Base-by-base conservation (phyloP, 2,797 vertebrate genomes). In the Thamnophis elegans region DNA sequence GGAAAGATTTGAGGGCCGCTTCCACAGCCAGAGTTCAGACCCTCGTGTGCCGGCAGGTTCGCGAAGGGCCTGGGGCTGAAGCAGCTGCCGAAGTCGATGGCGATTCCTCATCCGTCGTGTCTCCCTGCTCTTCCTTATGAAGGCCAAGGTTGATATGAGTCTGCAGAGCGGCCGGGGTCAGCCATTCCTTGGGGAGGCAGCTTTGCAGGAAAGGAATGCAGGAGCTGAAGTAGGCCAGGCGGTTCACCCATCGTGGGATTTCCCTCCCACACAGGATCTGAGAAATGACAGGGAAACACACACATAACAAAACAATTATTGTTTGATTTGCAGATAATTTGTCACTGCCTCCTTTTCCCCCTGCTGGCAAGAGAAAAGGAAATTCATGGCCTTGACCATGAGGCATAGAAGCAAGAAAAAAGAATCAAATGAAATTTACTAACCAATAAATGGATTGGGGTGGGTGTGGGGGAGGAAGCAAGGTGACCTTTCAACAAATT, bases 191-290 rank as follows among this genome's bases (percentile, higher is more conserved):
- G 26, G 99, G 99, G 3, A 99, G 98, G 96, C 99, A 99, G 97
- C 98, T 99, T 98, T 99, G 99, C 93, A 99, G 98, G 96, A 99
- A 99, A 13, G 98, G 99, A 96, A 99, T 98, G 96, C 99, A 99
- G 0, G 99, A 99, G 97, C 99, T 99, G 97, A 99, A 99, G 97
- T 99, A 99, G 2, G 99, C 99, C 97, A 99, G 97, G 51, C 99
- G 98, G 97, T 99, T 99, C 94, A 99, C 99, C 99, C 99, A 99
- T 91, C 98, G 98, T 0, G 99, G 99, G 92, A 98, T 99, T 95
- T 99, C 98, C 90, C 97, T 98, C 89, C 99, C 98, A 85, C 99
- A 99, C 93, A 99, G 95, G 96, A 99, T 97, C 99, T 99, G 96
- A 42, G 89, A 95, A 95, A 90, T 90, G 92, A 96, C 11, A 47